Percentiles rank a stretch among this genome's conserved stretches.
phyloP scores from a whole-genome alignment of 2,797 vertebrate genomes.

The Mycteria americana region DNA sequence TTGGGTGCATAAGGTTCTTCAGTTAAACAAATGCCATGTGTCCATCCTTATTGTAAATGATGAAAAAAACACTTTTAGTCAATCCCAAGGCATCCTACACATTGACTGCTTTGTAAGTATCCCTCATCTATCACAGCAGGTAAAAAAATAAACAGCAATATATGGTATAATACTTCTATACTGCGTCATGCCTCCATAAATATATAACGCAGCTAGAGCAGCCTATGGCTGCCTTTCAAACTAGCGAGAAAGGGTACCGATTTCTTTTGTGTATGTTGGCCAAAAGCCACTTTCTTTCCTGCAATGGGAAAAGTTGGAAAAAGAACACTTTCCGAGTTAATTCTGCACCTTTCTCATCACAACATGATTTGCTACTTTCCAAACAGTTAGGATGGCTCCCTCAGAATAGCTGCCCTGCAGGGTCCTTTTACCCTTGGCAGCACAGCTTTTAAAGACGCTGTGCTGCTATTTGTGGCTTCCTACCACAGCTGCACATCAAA shows the following conservation, averaged over 20 bases:
- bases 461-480: slow-evolving; percentile 40
- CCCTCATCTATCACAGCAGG: neutral
- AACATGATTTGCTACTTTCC: neutral
- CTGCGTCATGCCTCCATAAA: neutral
- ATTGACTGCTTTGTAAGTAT: neutral
- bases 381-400: neutral
- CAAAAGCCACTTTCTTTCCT: neutral
- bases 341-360: neutral
- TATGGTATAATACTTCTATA: neutral
- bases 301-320: neutral
- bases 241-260: neutral
- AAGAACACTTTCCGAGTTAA: neutral
- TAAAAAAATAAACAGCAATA: neutral
- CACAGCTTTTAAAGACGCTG: neutral
- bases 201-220: neutral
- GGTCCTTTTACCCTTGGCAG: slow-evolving; percentile 31
- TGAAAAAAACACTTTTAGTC: neutral
- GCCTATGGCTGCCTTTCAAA: neutral
- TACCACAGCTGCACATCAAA: slow-evolving; percentile 45
- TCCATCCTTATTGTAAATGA: neutral
- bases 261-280: neutral
- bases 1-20: neutral
- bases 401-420: neutral
- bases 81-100: neutral
- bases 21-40: neutral